phyloP scores from a whole-genome alignment of 1,140 invertebrate genomes.

The Planococcus citri region DNA sequence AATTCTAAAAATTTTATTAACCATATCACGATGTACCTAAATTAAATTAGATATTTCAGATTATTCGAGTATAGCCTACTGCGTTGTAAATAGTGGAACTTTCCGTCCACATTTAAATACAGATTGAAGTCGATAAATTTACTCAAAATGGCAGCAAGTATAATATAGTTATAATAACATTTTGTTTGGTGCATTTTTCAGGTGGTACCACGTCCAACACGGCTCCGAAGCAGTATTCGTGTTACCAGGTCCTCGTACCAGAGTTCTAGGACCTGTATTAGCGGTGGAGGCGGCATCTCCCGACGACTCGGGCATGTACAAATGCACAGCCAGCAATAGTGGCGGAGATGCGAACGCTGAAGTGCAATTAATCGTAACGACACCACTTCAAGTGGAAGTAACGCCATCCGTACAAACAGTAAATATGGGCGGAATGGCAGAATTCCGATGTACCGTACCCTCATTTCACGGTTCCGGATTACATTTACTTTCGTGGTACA shows the following conservation, averaged over 20 bases:
- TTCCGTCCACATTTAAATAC: too few species aligned
- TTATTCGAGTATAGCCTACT: too few species aligned
- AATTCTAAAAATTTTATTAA: too few species aligned
- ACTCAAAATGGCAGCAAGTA: too few species aligned
- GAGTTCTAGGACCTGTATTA: constrained; percentile 51
- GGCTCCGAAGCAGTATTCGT: constrained; percentile 48
- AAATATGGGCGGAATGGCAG: constrained; percentile 59
- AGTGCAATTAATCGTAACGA: constrained; percentile 49
- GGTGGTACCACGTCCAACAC: constrained; percentile 48
- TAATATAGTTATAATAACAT: too few species aligned
- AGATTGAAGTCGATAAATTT: too few species aligned
- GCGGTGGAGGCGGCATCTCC: constrained; percentile 56
- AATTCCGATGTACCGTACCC: constrained; percentile 53
- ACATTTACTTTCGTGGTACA: constrained; percentile 46
- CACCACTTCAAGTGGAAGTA: constrained; percentile 56
- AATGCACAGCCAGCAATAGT: constrained; percentile 52
- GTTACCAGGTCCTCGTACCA: constrained; percentile 46
- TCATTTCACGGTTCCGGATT: constrained; percentile 28
- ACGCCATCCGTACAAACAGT: constrained; percentile 55
- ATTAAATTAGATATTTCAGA: too few species aligned
- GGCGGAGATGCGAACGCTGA: constrained; percentile 56
- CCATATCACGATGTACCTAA: too few species aligned
- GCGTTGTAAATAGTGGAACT: too few species aligned
- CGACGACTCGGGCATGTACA: constrained; percentile 55
- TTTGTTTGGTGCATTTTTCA: too few species aligned